A percentile compares a stretch with the other conserved stretches of the same genome.
phyloP scores from a whole-genome alignment of 2,888 invertebrate genomes.

The Himalopsyche tibetana region DNA sequence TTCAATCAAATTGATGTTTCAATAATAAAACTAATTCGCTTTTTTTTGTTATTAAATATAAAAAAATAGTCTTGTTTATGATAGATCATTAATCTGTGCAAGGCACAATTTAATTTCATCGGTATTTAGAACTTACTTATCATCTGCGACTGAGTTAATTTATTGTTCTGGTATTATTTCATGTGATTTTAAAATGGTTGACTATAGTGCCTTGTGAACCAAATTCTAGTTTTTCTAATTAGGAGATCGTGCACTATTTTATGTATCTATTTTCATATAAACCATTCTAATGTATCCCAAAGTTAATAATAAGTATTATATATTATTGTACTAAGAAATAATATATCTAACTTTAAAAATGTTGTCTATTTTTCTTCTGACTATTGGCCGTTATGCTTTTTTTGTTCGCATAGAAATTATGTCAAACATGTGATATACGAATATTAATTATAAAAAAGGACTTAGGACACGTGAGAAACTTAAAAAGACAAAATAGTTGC shows the following conservation, averaged over 20 bases:
- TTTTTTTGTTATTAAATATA: no score
- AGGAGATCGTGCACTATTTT: background rate
- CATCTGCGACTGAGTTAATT: background rate
- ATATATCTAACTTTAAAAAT: background rate
- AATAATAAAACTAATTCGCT: no score
- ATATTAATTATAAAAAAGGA: background rate
- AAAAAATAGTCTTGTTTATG: no score
- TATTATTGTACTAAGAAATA: slow-evolving; percentile 8
- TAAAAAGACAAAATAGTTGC: slow-evolving; percentile 13
- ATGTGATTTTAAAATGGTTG: background rate
- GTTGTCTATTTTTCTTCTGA: slow-evolving; percentile 1
- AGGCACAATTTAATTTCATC: no score
- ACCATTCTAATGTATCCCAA: background rate
- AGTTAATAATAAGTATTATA: slow-evolving; percentile 28
- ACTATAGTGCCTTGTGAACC: slow-evolving; percentile 37
- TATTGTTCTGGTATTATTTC: slow-evolving; percentile 11
- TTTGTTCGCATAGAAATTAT: background rate
- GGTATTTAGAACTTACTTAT: no score
- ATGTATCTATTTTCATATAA: slow-evolving; percentile 3
- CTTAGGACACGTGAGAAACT: background rate
- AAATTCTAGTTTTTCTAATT: background rate
- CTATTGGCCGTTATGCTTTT: background rate
- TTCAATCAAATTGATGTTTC: background rate
- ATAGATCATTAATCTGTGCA: no score
- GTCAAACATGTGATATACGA: slow-evolving; percentile 19